Conservation (phyloP, 2,888 invertebrate species). For the Apodemia hepburni region DNA sequence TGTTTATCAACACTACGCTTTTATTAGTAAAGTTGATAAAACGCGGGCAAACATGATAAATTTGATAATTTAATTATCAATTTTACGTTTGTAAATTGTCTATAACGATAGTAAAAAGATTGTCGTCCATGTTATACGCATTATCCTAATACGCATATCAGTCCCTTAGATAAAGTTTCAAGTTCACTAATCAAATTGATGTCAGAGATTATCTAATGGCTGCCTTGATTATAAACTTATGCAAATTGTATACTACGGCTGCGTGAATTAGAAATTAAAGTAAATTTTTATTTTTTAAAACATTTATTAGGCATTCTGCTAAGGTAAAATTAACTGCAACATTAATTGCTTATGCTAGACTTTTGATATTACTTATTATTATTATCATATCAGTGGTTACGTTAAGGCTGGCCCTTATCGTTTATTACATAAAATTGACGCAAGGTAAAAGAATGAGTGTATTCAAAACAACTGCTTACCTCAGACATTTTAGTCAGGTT, state of each 20-base stretch:
- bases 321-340: background rate
- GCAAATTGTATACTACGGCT: conserved; percentile 5
- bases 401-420: conserved; percentile 1
- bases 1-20: too few relatives aligned
- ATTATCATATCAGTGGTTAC: background rate
- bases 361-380: background rate
- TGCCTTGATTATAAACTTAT: background rate
- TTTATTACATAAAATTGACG: background rate
- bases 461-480: too few relatives aligned
- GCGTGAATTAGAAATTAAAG: background rate
- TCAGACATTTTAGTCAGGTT: too few relatives aligned
- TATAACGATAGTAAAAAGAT: too few relatives aligned
- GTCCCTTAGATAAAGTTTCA: background rate
- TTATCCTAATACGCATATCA: too few relatives aligned
- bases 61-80: too few relatives aligned
- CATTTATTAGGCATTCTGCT: background rate
- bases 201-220: background rate
- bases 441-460: too few relatives aligned
- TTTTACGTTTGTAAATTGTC: too few relatives aligned
- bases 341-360: background rate
- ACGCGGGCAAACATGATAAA: too few relatives aligned
- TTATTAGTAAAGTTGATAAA: too few relatives aligned
- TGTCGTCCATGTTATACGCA: too few relatives aligned
- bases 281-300: background rate
- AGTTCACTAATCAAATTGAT: background rate